A percentile compares a stretch with the other conserved stretches of the same genome.
phyloP scores from a whole-genome alignment of 2,888 invertebrate genomes.

The Mythimna ferrago region DNA sequence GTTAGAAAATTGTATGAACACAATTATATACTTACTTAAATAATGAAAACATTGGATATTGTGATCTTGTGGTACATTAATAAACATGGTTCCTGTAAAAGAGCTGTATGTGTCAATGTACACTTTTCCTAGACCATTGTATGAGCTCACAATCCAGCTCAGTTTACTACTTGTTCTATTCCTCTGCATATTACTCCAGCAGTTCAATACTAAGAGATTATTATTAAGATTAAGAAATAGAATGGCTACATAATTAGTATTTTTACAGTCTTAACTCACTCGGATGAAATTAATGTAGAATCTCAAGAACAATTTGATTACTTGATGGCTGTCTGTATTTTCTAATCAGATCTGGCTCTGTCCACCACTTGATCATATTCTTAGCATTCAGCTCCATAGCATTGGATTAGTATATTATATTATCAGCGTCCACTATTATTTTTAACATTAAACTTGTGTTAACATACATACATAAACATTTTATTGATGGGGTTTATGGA shows the following conservation, averaged over 20 bases:
- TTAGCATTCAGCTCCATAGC: not conserved
- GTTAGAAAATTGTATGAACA: not conserved
- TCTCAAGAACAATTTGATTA: not conserved
- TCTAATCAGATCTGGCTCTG: not conserved
- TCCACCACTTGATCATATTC: not conserved
- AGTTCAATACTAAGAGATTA: conserved; percentile 20
- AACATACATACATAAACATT: not conserved
- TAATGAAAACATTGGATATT: not conserved
- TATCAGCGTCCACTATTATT: not conserved
- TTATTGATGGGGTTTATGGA: not conserved
- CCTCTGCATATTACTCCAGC: not conserved
- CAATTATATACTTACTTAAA: not conserved
- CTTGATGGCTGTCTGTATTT: not conserved
- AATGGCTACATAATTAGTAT: conserved; percentile 27
- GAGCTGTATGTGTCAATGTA: not conserved
- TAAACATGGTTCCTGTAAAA: not conserved
- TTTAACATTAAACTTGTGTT: not conserved
- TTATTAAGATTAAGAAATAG: conserved; percentile 6
- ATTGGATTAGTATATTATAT: not conserved
- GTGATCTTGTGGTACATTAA: not conserved
- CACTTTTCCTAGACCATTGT: not conserved
- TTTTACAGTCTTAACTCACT: conserved; percentile 10
- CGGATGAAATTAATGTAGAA: not conserved
- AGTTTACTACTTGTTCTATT: conserved; percentile 13
- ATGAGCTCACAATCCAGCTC: not conserved